Evolutionary conservation across 2,888 invertebrate species (phyloP).

Genomic region (Euphydryas editha): DNA sequence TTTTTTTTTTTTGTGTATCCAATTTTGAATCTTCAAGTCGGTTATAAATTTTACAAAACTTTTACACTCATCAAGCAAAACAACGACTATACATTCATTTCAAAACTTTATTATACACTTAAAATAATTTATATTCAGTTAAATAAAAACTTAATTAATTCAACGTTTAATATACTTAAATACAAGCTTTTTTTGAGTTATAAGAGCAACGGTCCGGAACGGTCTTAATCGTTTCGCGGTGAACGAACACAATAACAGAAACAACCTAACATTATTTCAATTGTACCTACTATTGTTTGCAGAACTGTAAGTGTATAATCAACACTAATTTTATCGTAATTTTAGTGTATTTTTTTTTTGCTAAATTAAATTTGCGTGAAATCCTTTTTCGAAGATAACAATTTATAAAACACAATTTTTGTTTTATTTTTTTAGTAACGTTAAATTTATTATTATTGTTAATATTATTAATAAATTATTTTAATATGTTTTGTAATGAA

Average conservation of each 20-base stretch:
- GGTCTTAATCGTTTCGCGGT: constrained; percentile 26
- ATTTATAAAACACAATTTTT: constrained; percentile 9
- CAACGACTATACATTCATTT: no score
- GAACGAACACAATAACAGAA: constrained; percentile 24
- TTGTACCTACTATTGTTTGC: constrained; percentile 26
- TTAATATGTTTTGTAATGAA: constrained; percentile 7
- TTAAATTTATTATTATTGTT: no score
- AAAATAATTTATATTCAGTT: background rate
- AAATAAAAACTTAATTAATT: background rate
- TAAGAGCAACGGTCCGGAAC: constrained; percentile 26
- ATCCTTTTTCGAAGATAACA: constrained; percentile 15
- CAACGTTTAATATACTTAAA: background rate
- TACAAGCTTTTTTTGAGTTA: constrained; percentile 12
- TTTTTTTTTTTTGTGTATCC: no score
- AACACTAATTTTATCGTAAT: constrained; percentile 17
- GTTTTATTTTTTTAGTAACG: no score
- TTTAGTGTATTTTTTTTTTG: constrained; percentile 10
- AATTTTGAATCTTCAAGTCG: no score
- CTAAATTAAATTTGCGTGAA: constrained; percentile 26
- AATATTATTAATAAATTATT: background rate
- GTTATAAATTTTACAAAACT: no score
- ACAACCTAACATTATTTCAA: constrained; percentile 29
- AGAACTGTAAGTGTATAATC: constrained; percentile 16
- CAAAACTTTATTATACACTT: background rate
- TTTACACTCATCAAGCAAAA: no score